Evolutionary conservation across 2,113 vertebrate genomes (phyloP).

Genomic region (Hylia prasina): DNA sequence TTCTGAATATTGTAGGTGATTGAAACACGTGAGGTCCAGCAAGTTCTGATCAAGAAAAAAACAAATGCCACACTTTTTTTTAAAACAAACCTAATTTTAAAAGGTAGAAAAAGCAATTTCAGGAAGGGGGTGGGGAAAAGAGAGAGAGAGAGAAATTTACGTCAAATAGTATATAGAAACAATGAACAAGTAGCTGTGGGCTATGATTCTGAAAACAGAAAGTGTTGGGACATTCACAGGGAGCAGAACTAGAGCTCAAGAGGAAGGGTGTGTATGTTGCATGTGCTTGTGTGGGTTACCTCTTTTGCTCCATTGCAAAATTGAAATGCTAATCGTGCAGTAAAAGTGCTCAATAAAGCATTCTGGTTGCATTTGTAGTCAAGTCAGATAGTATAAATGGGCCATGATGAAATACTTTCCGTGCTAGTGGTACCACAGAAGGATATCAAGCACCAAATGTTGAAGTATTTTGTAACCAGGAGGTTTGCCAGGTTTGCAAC

Average conservation of each 20-base stretch:
- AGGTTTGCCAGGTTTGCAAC: background rate
- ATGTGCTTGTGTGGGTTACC: accelerated
- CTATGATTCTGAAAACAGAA: background rate
- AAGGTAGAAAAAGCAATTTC: background rate
- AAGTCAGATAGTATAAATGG: background rate
- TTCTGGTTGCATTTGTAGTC: background rate
- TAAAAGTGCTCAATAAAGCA: background rate
- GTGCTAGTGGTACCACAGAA: background rate
- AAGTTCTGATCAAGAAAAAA: background rate
- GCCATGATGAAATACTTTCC: background rate
- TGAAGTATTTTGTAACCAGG: background rate
- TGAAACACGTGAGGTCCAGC: background rate
- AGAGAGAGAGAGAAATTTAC: background rate
- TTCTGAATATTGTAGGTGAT: background rate
- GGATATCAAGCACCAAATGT: background rate
- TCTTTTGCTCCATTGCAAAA: background rate
- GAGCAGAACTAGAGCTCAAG: background rate
- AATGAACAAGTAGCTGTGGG: background rate
- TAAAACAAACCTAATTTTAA: background rate
- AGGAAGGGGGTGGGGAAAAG: accelerated
- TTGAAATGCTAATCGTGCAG: background rate
- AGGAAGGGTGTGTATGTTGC: background rate
- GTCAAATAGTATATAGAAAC: background rate
- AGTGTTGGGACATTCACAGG: background rate
- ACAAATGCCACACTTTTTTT: background rate